These are phyloP conservation scores for Coreius guichenoti DNA, from an alignment of 2,797 vertebrate species.

Conservation along the genomic window DNA sequence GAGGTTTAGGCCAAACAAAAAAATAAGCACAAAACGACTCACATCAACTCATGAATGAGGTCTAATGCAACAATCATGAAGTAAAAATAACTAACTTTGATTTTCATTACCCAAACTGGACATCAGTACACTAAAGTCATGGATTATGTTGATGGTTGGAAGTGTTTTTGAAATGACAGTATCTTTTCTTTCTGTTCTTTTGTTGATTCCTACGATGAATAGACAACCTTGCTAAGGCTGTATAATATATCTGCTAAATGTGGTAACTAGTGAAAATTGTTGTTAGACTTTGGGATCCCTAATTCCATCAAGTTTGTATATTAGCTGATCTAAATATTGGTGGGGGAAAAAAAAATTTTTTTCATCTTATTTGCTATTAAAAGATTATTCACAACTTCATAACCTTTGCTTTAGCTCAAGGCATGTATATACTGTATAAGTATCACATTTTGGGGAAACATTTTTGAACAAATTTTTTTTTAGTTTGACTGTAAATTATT, in stretches of 20 bases:
- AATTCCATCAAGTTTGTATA: conserved; percentile 84
- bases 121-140: conserved; percentile 34
- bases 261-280: conserved; percentile 83
- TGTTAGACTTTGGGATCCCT: conserved; percentile 80
- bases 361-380: conserved; percentile 67
- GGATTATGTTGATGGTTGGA: conserved; percentile 41
- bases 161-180: conserved; percentile 66
- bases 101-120: conserved; percentile 26
- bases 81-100: conserved; percentile 3
- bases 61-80: not conserved
- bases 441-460: conserved; percentile 76
- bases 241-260: conserved; percentile 85
- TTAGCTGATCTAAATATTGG: conserved; percentile 78
- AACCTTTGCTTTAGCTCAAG: conserved; percentile 70
- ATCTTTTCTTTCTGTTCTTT: conserved; percentile 62
- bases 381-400: conserved; percentile 61
- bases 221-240: conserved; percentile 76
- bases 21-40: conserved; percentile 40
- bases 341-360: conserved; percentile 64
- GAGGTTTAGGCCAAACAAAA: conserved; percentile 3
- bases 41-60: not conserved
- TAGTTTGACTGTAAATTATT: conserved; percentile 66
- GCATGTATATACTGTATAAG: conserved; percentile 83
- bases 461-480: conserved; percentile 71
- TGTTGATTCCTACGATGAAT: conserved; percentile 65